Evolutionary conservation across 2,888 invertebrate species (phyloP).

Genomic region (Anaspis maculata): DNA sequence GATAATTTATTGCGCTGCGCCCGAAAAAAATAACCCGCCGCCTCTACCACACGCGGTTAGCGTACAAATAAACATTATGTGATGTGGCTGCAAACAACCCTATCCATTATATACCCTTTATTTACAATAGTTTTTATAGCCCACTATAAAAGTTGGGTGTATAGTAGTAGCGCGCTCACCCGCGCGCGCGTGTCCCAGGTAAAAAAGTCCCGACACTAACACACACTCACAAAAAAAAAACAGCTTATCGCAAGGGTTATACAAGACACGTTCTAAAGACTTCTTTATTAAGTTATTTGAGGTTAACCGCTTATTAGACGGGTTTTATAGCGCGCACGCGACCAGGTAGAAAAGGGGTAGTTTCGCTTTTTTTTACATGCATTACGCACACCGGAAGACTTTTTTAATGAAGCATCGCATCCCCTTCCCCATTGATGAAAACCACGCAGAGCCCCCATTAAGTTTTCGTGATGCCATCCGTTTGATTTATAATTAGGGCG

Average conservation of each 20-base stretch:
- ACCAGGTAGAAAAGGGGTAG: slow-evolving; percentile 39
- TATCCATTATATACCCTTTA: slow-evolving; percentile 27
- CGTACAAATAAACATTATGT: slow-evolving; percentile 16
- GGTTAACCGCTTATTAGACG: slow-evolving; percentile 40
- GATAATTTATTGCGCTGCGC: no score
- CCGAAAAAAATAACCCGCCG: no score
- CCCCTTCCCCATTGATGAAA: neutral
- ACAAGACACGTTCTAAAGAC: slow-evolving; percentile 21
- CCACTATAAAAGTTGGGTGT: slow-evolving; percentile 22
- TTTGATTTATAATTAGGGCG: no score
- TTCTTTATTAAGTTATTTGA: slow-evolving; percentile 41
- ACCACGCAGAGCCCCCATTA: no score
- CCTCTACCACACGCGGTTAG: no score
- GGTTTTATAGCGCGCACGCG: slow-evolving; percentile 40
- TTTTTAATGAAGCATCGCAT: slow-evolving; percentile 2
- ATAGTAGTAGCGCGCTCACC: slow-evolving; percentile 6
- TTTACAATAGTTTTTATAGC: slow-evolving; percentile 31
- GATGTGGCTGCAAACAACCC: slow-evolving; percentile 15
- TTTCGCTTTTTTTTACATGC: slow-evolving; percentile 10
- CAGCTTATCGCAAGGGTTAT: slow-evolving; percentile 30
- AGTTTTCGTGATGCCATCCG: no score
- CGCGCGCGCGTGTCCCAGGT: slow-evolving; percentile 12
- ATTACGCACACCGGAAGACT: slow-evolving; percentile 12
- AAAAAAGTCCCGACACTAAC: slow-evolving; percentile 11
- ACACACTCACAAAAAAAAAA: slow-evolving; percentile 23